Percentiles rank a stretch among this genome's conserved stretches.
These are phyloP conservation scores for Cassiopea xamachana DNA, from an alignment of 30 jellyfish, hydroid and myxozoan genomes.

Conservation along the genomic window DNA sequence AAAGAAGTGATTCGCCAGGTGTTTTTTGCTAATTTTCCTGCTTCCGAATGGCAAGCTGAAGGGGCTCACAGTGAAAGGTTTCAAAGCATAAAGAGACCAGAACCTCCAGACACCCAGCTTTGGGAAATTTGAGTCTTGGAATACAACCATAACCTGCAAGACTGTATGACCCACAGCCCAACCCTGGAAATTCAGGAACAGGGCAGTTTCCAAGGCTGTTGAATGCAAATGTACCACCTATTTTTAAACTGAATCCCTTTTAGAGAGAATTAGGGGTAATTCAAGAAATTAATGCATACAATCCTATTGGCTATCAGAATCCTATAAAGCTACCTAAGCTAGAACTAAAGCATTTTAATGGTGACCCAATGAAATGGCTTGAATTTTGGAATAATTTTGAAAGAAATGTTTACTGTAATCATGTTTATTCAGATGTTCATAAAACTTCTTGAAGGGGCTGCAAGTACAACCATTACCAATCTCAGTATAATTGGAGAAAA, in stretches of 20 bases:
- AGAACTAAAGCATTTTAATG: constrained; percentile 38
- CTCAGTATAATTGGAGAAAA: constrained; percentile 20
- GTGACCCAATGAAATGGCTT: constrained; percentile 62
- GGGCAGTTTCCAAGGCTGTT: background rate
- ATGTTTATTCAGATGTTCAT: constrained; percentile 37
- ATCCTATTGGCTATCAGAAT: background rate
- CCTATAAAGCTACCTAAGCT: constrained; percentile 25
- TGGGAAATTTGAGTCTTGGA: background rate
- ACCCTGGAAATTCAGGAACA: background rate
- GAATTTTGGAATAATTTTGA: constrained; percentile 48
- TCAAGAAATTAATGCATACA: background rate
- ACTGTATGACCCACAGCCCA: background rate
- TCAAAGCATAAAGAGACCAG: background rate
- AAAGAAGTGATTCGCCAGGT: constrained; percentile 15
- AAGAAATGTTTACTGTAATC: constrained; percentile 43
- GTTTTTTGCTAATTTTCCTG: constrained; percentile 26
- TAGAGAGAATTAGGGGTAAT: background rate
- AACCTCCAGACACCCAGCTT: background rate
- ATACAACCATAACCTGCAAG: background rate
- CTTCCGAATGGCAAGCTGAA: background rate
- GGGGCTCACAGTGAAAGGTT: background rate
- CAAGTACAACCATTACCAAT: constrained; percentile 53
- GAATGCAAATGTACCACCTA: background rate
- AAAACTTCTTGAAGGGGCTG: constrained; percentile 59
- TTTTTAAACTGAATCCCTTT: constrained; percentile 6